Evolutionary conservation across 1,140 invertebrate genomes (phyloP).

Genomic region (Scaptomyza graminum): DNA sequence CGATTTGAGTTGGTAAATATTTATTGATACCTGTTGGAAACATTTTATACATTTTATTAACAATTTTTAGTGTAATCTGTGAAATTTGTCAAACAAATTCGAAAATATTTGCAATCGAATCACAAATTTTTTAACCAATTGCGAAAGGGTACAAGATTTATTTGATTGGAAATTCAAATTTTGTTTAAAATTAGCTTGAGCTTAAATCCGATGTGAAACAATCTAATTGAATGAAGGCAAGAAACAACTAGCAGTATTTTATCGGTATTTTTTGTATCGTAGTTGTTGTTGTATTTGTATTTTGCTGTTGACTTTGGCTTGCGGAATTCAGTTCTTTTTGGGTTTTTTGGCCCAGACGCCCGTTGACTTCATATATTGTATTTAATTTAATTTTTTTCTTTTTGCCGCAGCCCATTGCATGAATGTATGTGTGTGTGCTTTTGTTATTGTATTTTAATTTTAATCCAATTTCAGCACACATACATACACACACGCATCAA

Average conservation of each 20-base stretch:
- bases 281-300: background rate
- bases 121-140: background rate
- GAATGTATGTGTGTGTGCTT: background rate
- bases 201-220: constrained; percentile 27
- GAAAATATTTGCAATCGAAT: no score
- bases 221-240: constrained; percentile 7
- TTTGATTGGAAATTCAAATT: constrained; percentile 8
- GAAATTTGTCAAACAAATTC: no score
- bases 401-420: constrained; percentile 8
- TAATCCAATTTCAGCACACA: constrained; percentile 22
- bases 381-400: constrained; percentile 53
- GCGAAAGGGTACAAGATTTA: no score
- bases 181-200: background rate
- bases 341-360: constrained; percentile 40
- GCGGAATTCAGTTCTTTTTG: constrained; percentile 27
- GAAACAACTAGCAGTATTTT: background rate
- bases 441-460: constrained; percentile 45
- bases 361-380: constrained; percentile 50
- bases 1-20: constrained; percentile 1
- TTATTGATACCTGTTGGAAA: background rate
- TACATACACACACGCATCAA: background rate
- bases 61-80: no score
- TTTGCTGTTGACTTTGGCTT: constrained; percentile 2
- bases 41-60: no score
- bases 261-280: background rate